phyloP scores from a whole-genome alignment of 1,140 invertebrate genomes.

The Drosophila quadrilineata region DNA sequence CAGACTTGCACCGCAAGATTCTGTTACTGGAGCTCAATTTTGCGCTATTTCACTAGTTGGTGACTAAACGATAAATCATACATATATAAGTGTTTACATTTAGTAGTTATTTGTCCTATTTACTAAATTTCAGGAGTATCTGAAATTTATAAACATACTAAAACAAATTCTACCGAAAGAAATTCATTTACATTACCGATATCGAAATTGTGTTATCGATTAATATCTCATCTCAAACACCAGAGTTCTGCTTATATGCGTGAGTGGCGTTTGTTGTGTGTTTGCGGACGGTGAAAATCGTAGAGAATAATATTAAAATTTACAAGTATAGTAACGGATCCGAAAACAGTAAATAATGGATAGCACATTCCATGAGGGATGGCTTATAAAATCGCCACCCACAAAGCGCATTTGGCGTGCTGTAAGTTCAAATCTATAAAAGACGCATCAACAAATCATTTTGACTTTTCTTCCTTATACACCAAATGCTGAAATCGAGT shows the following conservation, averaged over 20 bases:
- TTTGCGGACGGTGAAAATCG: constrained; percentile 26
- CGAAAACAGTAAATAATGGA: constrained; percentile 81
- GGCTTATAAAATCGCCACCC: constrained; percentile 95
- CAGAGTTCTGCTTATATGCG: background rate
- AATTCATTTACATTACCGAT: too few species aligned
- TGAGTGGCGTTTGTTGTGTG: too few species aligned
- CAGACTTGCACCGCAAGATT: too few species aligned
- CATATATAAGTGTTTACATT: too few species aligned
- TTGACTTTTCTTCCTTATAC: constrained; percentile 12
- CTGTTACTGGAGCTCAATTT: too few species aligned
- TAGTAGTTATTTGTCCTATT: too few species aligned
- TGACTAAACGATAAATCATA: too few species aligned
- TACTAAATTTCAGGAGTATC: too few species aligned
- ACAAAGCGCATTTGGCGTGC: constrained; percentile 93
- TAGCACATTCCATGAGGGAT: constrained; percentile 89
- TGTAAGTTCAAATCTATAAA: constrained; percentile 85
- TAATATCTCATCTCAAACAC: background rate
- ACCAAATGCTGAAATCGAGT: constrained; percentile 37
- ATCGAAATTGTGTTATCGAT: background rate
- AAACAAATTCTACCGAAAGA: too few species aligned
- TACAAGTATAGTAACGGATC: constrained; percentile 2
- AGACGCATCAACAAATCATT: constrained; percentile 11
- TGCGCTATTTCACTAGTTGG: too few species aligned
- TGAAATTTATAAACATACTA: too few species aligned
- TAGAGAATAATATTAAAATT: constrained; percentile 10